These are phyloP conservation scores for Lathamus discolor DNA, from an alignment of 2,113 vertebrate genomes.

Conservation along the genomic window DNA sequence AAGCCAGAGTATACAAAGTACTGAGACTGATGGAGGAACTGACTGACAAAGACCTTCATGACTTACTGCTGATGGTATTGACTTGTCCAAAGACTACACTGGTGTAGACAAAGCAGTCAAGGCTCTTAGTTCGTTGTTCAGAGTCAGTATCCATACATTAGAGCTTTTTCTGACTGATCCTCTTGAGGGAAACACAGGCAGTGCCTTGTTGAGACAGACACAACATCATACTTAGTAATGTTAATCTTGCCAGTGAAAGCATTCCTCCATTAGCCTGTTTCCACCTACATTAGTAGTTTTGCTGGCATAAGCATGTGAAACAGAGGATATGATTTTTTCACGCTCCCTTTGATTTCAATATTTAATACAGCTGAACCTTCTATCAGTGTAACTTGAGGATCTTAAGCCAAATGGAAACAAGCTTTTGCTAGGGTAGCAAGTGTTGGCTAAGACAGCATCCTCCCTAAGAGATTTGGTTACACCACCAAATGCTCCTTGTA, in stretches of 20 bases:
- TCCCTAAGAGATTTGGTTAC: background rate
- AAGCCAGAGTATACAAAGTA: background rate
- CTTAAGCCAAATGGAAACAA: background rate
- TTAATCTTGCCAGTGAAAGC: background rate
- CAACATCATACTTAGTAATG: background rate
- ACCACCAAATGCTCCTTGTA: background rate
- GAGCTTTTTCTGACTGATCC: background rate
- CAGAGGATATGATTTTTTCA: background rate
- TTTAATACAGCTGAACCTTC: background rate
- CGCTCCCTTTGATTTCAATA: background rate
- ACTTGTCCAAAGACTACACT: background rate
- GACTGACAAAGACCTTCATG: background rate
- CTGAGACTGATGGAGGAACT: background rate
- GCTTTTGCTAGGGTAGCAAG: background rate
- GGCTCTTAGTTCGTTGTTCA: background rate
- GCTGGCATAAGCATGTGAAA: background rate
- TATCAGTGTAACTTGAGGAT: background rate
- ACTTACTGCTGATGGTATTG: background rate
- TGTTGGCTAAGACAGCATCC: background rate
- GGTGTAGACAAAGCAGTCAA: background rate
- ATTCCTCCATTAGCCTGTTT: background rate
- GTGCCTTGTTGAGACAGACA: background rate
- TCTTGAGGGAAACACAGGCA: background rate
- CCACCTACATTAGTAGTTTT: background rate
- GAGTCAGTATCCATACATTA: background rate